Evolutionary conservation across 2,888 invertebrate genomes (phyloP).

Genomic region (Amphipoea oculea): DNA sequence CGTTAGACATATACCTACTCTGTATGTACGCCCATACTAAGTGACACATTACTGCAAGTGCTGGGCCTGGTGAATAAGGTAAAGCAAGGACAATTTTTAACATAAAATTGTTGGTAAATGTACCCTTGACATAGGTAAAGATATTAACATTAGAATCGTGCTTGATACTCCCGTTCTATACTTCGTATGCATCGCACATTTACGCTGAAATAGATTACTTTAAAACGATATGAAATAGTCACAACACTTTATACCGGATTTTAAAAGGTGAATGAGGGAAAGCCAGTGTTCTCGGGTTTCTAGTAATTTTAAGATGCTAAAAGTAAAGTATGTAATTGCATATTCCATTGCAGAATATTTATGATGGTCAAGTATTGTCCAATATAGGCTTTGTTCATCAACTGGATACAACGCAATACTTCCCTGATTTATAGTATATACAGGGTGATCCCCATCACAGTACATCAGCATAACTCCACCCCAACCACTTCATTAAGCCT

Average conservation of each 20-base stretch:
- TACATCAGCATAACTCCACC: background rate
- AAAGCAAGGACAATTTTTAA: conserved; percentile 61
- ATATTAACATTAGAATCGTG: background rate
- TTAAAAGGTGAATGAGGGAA: background rate
- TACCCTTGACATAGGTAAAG: conserved; percentile 49
- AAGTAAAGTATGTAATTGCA: background rate
- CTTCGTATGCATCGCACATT: background rate
- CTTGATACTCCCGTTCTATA: background rate
- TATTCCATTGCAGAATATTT: background rate
- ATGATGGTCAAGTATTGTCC: background rate
- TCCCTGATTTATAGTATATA: too few species aligned
- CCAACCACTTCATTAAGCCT: background rate
- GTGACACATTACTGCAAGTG: conserved; percentile 55
- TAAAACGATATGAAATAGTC: background rate
- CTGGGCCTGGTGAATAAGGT: conserved; percentile 34
- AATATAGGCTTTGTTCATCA: background rate
- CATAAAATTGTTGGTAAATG: conserved; percentile 57
- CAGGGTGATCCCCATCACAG: too few species aligned
- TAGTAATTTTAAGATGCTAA: background rate
- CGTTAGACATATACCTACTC: conserved; percentile 56
- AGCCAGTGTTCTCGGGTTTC: background rate
- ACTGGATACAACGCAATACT: background rate
- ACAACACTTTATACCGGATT: background rate
- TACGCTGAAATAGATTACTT: background rate
- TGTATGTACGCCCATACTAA: conserved; percentile 65